A percentile compares a stretch with the other conserved stretches of the same genome.
Conservation (phyloP, 2,113 vertebrate genomes). For the Sprattus sprattus region DNA sequence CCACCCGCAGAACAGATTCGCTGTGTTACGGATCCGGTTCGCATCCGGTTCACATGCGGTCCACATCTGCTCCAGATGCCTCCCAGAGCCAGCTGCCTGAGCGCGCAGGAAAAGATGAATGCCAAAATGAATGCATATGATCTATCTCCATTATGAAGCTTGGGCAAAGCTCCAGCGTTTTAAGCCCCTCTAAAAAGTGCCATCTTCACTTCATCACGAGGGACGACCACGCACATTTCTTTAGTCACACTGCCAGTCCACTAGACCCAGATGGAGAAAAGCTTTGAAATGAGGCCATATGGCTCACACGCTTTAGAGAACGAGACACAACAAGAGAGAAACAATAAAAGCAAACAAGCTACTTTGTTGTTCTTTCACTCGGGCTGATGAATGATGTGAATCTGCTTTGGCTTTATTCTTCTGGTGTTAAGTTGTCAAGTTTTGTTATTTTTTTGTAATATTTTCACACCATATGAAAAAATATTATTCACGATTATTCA, state of each 20-base stretch:
- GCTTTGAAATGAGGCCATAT: neutral
- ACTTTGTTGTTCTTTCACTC: neutral
- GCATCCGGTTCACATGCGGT: neutral
- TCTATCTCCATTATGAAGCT: neutral
- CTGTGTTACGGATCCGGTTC: neutral
- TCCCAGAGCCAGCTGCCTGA: too few species aligned
- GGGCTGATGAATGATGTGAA: neutral
- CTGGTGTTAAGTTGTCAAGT: neutral
- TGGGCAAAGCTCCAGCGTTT: neutral
- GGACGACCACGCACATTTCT: neutral
- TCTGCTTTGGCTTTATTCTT: neutral
- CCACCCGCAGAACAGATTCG: neutral
- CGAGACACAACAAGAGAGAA: neutral
- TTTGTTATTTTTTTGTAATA: neutral
- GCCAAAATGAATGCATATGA: neutral
- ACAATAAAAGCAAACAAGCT: neutral
- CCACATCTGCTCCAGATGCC: neutral
- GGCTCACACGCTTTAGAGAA: neutral
- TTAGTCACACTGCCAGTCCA: neutral
- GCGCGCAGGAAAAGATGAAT: neutral
- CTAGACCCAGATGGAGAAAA: neutral
- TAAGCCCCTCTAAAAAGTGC: neutral
- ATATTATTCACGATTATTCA: neutral
- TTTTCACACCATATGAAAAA: neutral
- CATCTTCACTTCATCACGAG: conserved; percentile 19